Base-by-base conservation (phyloP, 2,888 invertebrate species). In the Pristionchus exspectatus region DNA sequence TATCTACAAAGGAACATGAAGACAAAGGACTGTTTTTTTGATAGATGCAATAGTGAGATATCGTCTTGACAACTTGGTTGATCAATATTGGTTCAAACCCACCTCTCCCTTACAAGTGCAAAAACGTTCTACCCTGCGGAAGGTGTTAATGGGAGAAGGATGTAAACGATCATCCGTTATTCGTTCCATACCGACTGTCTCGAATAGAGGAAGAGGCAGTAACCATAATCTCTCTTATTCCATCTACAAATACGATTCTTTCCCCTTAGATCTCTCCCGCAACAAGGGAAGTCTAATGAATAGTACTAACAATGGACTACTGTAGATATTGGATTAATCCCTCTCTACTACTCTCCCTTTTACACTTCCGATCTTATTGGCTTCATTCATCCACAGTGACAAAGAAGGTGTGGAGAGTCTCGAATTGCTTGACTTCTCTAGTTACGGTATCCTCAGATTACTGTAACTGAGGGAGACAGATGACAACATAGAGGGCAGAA, bases 361-460 rank as follows among this genome's bases (percentile, higher is more conserved):
- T 72, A 33, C 72, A 72, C 72, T 72, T 72, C 72, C 63, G 63
- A 63, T 72, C 72, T 72, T 24, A 72, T 72, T 72, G 72, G 72
- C 72, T 33, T 30, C 30, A 72, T 72, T 33, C 72, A 72, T 72
- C 2, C 33, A 30, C 14, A 33, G 16, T 33, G 30, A 30, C 30
- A 33, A 72, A 33, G 30, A 72, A 72, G 72, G 72, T 30, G 30
- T n/a, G 2, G n/a, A 27, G 24, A 69, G 27, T n/a, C n/a, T 72
- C 33, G 30, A 72, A 12, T 72, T 1, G 30, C 69, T 16, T 9
- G 14, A 10, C 69, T 33, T 33, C 72, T 72, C 72, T 9, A 21
- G 72, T 72, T 72, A 72, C 72, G 30, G 72, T 72, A 72, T 30
- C 33, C 72, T 33, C 24, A 16, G 72, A 33, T 30, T 72, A 72